A percentile compares a stretch with the other conserved stretches of the same genome.
phyloP scores from a whole-genome alignment of 2,888 invertebrate genomes.

The Melanostoma scalare region DNA sequence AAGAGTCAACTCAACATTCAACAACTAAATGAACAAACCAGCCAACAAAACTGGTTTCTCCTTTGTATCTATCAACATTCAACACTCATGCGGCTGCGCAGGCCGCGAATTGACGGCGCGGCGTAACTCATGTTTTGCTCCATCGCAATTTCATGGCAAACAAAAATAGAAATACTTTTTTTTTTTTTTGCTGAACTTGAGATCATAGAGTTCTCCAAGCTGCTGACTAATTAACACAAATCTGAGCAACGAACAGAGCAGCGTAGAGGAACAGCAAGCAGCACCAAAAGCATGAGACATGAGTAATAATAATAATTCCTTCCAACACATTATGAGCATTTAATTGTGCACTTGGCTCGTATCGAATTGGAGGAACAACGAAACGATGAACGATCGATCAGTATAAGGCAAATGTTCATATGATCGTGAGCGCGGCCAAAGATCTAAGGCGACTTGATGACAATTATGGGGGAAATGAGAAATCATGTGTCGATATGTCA shows the following conservation, averaged over 20 bases:
- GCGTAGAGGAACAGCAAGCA: neutral
- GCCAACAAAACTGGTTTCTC: slow-evolving; percentile 59
- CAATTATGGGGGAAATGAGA: slow-evolving; percentile 64
- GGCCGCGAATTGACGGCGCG: slow-evolving; percentile 5
- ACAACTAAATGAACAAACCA: slow-evolving; percentile 26
- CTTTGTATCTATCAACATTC: slow-evolving; percentile 4
- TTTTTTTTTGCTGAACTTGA: slow-evolving; percentile 44
- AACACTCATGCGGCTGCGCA: neutral
- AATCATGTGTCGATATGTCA: slow-evolving; percentile 65
- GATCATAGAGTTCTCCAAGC: slow-evolving; percentile 34
- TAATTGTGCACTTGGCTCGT: slow-evolving; percentile 52
- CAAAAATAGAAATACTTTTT: slow-evolving; percentile 22
- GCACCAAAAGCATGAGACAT: too few relatives aligned
- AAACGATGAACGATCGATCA: slow-evolving; percentile 29
- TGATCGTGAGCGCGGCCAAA: slow-evolving; percentile 61
- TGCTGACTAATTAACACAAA: slow-evolving; percentile 64
- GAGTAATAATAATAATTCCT: slow-evolving; percentile 39
- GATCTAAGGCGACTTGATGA: slow-evolving; percentile 61
- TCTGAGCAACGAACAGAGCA: slow-evolving; percentile 13
- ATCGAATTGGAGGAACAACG: slow-evolving; percentile 1
- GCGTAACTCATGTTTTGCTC: slow-evolving; percentile 34
- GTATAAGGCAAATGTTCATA: neutral
- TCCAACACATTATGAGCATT: slow-evolving; percentile 57
- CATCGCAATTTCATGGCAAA: slow-evolving; percentile 48
- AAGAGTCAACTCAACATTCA: slow-evolving; percentile 11